Percentiles rank a stretch among this genome's conserved stretches.
These are phyloP conservation scores for Otolemur garnettii DNA, from an alignment of 2,113 vertebrate genomes.

Conservation along the genomic window DNA sequence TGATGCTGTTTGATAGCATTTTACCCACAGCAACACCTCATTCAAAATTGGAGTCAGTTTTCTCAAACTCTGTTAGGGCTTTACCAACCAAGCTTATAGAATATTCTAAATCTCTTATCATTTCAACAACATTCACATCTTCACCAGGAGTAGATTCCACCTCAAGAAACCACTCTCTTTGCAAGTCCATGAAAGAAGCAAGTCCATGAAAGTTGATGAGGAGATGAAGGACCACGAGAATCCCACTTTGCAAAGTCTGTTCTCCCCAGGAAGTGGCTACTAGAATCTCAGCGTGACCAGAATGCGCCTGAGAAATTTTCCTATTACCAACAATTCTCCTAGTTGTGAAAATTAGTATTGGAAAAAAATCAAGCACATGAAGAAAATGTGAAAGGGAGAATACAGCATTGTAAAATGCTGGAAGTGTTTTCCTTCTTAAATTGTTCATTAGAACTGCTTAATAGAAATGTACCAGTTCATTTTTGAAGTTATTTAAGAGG, in stretches of 20 bases:
- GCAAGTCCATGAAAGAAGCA: neutral
- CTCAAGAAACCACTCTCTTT: neutral
- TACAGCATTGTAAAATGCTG: neutral
- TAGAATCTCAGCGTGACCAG: neutral
- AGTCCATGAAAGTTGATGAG: neutral
- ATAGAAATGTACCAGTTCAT: conserved; percentile 61
- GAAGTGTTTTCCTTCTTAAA: conserved; percentile 53
- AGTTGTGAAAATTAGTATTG: neutral
- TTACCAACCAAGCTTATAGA: neutral
- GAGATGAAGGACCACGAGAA: neutral
- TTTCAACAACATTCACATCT: neutral
- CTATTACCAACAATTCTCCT: neutral
- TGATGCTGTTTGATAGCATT: neutral
- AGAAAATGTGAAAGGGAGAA: neutral
- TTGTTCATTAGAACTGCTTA: conserved; percentile 62
- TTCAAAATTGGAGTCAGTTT: neutral
- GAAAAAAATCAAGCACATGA: neutral
- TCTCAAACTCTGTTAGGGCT: neutral
- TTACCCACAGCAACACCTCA: neutral
- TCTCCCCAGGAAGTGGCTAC: neutral
- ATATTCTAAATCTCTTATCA: neutral
- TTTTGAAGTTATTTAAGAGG: conserved; percentile 73
- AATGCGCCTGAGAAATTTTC: neutral
- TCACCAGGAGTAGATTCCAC: neutral
- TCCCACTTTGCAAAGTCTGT: neutral